Evolutionary conservation across 2,888 invertebrate species (phyloP), one percentile per base, ranked within the genome.

Genomic region (Cephus nigrinus): DNA sequence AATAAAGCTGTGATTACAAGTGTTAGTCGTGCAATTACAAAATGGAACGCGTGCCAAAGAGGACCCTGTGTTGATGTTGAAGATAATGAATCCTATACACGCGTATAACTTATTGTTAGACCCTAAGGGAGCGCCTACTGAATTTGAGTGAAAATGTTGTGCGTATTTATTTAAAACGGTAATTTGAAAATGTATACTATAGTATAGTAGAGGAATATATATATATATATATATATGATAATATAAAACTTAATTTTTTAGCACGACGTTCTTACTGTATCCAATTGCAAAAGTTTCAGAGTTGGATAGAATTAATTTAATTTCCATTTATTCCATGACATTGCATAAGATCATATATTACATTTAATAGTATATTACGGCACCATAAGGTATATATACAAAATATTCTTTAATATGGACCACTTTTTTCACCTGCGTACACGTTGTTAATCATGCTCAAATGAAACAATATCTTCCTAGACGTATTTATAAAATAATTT

Each of bases 171-270:
- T 74, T 68, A 75, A 75, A 73, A 15, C 4, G 23, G 30, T 69
- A 75, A 30, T 69, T 23, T 75, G 69, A 30, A 75, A 75, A 69
- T 30, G 32, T 30, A 32, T 12, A 69, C 31, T 75, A 9, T 55
- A 71, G 71, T 31, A 32, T 71, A 33, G 31, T 68, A n/a, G 69
- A 75, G 23, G n/a, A 68, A 75, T 73, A 31, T 36, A 68, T 77
- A 79, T 30, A 40, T 30, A 79, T 30, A 40, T 30, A 30, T 33
- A 35, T 35, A 35, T 35, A 35, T 35, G 68, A 76, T 31, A 71
- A 75, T 36, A 75, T 55, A 33, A 75, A 75, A n/a, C 23, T 11
- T 30, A 30, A 68, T 69, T 73, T 55, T 76, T 73, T 31, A 23
- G 55, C 9, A 55, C 23, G 55, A 55, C 55, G 9, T 55, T 55